Evolutionary conservation across 2,113 vertebrate species (phyloP).

Genomic region (Kobus ellipsiprymnus): DNA sequence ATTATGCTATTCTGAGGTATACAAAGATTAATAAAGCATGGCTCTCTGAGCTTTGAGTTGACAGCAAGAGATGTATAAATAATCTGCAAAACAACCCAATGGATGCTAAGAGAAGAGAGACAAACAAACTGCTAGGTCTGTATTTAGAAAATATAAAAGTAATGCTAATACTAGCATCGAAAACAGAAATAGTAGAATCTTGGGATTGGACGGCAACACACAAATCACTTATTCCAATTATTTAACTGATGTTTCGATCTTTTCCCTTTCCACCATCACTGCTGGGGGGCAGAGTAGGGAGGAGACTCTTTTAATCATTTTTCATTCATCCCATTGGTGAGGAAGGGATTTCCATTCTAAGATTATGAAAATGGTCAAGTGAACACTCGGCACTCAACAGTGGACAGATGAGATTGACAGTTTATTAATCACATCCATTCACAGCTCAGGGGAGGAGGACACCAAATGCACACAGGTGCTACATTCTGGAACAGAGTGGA

Average conservation of each 20-base stretch:
- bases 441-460: background rate
- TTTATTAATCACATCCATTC: background rate
- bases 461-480: background rate
- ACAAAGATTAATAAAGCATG: background rate
- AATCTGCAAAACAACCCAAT: background rate
- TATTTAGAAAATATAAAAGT: conserved; percentile 2
- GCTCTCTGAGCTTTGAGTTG: background rate
- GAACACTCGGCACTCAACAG: background rate
- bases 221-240: background rate
- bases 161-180: background rate
- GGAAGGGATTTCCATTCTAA: background rate
- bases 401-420: background rate
- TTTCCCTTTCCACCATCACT: background rate
- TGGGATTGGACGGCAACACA: background rate
- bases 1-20: background rate
- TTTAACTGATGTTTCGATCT: background rate
- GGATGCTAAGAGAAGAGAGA: background rate
- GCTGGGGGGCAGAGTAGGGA: background rate
- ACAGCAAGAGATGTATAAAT: background rate
- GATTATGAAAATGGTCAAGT: background rate
- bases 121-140: background rate
- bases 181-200: background rate
- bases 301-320: background rate
- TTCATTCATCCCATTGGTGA: background rate
- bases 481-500: background rate